phyloP scores from a whole-genome alignment of 1,140 invertebrate species.

The Drosophila auraria region DNA sequence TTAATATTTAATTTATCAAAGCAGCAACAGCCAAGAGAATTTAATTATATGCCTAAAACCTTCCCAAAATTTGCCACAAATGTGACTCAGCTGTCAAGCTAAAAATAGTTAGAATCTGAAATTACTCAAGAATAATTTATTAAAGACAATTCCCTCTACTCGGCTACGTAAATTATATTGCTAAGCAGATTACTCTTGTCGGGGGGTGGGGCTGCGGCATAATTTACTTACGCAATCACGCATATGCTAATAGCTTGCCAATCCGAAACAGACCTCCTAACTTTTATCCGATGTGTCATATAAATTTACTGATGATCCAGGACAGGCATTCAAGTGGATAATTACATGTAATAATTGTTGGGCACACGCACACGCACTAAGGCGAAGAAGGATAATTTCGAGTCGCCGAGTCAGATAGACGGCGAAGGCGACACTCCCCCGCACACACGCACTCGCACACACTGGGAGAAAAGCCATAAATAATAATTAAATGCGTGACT shows the following conservation, averaged over 20 bases:
- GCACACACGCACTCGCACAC: neutral
- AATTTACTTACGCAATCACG: constrained; percentile 34
- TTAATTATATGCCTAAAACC: neutral
- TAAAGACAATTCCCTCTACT: constrained; percentile 13
- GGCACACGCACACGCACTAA: constrained; percentile 7
- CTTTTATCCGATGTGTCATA: constrained; percentile 46
- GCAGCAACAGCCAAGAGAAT: neutral
- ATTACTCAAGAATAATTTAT: neutral
- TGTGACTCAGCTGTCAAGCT: neutral
- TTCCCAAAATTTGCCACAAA: too few species aligned
- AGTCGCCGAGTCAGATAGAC: constrained; percentile 31
- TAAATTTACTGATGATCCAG: constrained; percentile 21
- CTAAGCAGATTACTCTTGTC: constrained; percentile 17
- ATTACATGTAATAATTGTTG: constrained; percentile 48
- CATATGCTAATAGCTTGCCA: constrained; percentile 43
- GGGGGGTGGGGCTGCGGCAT: neutral
- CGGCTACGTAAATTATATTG: neutral
- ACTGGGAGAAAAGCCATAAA: constrained; percentile 56
- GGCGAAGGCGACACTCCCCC: constrained; percentile 12
- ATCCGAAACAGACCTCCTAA: constrained; percentile 28
- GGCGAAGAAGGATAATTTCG: constrained; percentile 17
- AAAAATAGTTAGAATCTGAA: neutral
- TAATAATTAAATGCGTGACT: constrained; percentile 84
- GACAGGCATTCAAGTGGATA: constrained; percentile 44
- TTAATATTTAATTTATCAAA: neutral